phyloP scores from a whole-genome alignment of 2,888 invertebrate species.

The Ophion ventricosus region DNA sequence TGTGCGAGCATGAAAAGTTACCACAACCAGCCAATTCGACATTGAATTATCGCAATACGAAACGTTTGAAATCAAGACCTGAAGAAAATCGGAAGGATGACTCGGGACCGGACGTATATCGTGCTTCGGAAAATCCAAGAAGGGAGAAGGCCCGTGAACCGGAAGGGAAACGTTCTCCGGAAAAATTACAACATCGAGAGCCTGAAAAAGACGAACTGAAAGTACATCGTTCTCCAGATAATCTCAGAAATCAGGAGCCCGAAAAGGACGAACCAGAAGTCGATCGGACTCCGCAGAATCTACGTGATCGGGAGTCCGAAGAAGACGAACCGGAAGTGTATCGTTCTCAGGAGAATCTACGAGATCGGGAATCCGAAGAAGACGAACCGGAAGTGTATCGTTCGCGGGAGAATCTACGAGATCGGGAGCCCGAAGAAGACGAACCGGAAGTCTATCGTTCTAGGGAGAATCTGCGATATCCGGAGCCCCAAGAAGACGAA shows the following conservation, averaged over 20 bases:
- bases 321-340: conserved; percentile 41
- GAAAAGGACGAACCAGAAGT: conserved; percentile 23
- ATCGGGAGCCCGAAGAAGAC: conserved; percentile 14
- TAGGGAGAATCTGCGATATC: conserved; percentile 1
- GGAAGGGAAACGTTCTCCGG: conserved; percentile 10
- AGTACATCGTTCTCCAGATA: conserved; percentile 21
- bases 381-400: conserved; percentile 6
- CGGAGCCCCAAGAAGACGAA: conserved; percentile 5
- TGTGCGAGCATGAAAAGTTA: conserved; percentile 70
- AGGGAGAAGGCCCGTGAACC: background rate
- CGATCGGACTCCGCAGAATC: conserved; percentile 21
- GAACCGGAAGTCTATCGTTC: conserved; percentile 32
- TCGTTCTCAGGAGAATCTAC: conserved; percentile 19
- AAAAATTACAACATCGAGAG: conserved; percentile 15
- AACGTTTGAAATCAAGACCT: background rate
- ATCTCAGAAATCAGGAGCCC: background rate
- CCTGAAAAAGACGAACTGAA: conserved; percentile 18
- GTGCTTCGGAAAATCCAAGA: conserved; percentile 18
- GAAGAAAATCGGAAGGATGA: conserved; percentile 14
- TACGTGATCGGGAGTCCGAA: background rate
- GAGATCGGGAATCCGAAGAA: conserved; percentile 5
- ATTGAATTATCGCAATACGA: conserved; percentile 35
- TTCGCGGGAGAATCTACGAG: conserved; percentile 28
- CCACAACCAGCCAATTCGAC: conserved; percentile 64
- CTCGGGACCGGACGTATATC: conserved; percentile 21